These are phyloP conservation scores for Drosophila gunungcola DNA, from an alignment of 1,140 invertebrate species.

Conservation along the genomic window DNA sequence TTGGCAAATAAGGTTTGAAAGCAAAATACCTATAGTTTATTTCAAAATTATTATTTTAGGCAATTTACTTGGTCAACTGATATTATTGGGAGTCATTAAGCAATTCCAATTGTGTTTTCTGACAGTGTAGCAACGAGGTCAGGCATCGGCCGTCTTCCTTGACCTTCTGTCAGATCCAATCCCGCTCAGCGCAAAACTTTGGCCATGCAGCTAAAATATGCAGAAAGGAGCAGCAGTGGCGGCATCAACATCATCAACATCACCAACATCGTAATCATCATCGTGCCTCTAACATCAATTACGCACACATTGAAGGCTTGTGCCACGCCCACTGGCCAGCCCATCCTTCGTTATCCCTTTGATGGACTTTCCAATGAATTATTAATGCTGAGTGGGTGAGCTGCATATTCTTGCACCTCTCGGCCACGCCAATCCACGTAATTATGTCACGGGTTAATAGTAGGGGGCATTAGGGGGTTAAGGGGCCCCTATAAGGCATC, in stretches of 20 bases:
- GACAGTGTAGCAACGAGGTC: neutral
- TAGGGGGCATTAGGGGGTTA: neutral
- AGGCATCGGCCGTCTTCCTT: conserved; percentile 13
- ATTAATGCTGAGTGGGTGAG: conserved; percentile 40
- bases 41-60: too few species aligned
- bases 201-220: conserved; percentile 61
- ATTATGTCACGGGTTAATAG: conserved; percentile 56
- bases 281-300: conserved; percentile 50
- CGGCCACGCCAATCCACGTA: conserved; percentile 33
- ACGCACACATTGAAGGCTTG: conserved; percentile 51
- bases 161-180: conserved; percentile 35
- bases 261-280: conserved; percentile 1
- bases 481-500: conserved; percentile 19
- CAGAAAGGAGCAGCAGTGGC: conserved; percentile 36
- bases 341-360: conserved; percentile 21
- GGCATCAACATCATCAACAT: conserved; percentile 7
- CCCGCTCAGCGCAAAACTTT: conserved; percentile 40
- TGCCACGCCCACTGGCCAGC: conserved; percentile 32
- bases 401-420: conserved; percentile 37
- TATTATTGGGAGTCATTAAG: too few species aligned
- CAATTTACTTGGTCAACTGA: too few species aligned
- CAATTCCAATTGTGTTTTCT: neutral
- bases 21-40: too few species aligned
- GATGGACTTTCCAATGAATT: conserved; percentile 36
- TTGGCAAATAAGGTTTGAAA: too few species aligned